These are phyloP conservation scores for Tragelaphus eurycerus DNA, from an alignment of 2,797 vertebrate species.

Conservation along the genomic window DNA sequence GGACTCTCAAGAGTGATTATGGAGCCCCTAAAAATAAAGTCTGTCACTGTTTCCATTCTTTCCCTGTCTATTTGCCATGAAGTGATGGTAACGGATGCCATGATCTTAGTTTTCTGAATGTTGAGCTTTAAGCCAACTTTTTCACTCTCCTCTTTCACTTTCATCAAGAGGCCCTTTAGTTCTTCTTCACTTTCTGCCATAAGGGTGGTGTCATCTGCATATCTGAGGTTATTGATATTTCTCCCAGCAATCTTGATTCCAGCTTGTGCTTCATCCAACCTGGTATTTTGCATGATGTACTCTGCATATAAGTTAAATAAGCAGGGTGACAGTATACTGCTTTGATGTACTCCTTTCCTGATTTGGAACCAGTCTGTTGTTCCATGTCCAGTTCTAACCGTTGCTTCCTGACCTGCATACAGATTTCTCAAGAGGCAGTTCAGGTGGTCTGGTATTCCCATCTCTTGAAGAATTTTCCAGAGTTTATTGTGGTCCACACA, in stretches of 20 bases:
- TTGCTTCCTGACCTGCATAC: neutral
- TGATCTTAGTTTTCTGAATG: neutral
- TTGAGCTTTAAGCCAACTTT: neutral
- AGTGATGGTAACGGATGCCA: neutral
- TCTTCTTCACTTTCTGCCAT: neutral
- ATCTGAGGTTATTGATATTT: neutral
- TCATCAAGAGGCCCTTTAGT: neutral
- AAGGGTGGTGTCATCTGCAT: neutral
- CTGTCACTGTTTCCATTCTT: neutral
- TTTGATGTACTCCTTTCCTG: accelerated
- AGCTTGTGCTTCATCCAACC: neutral
- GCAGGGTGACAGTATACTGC: neutral
- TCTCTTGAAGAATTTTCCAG: neutral
- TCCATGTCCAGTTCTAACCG: neutral
- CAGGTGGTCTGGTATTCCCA: neutral
- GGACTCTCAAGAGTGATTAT: neutral
- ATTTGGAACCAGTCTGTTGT: neutral
- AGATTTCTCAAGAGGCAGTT: neutral
- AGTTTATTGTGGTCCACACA: neutral
- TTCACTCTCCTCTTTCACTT: neutral
- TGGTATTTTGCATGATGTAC: neutral
- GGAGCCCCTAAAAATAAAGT: neutral
- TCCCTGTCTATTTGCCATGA: neutral
- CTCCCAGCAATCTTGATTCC: neutral
- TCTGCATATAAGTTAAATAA: neutral